A percentile compares a stretch with the other conserved stretches of the same genome.
Conservation (phyloP, 2,888 invertebrate genomes). For the Doris montereyensis region DNA sequence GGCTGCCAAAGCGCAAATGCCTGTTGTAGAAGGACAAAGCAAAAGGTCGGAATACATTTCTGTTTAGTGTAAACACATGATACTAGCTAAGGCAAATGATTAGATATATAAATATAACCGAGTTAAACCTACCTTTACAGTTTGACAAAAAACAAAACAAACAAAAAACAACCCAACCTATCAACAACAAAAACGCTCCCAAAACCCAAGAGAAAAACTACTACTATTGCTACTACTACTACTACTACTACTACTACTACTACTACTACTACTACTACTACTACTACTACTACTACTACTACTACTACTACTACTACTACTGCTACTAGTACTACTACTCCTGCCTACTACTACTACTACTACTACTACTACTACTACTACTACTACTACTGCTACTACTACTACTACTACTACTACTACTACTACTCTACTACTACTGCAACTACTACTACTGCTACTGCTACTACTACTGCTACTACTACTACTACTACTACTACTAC, state of each 20-base stretch:
- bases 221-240: conserved; percentile 25
- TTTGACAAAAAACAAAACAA: no score
- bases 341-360: conserved; percentile 26
- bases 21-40: conserved; percentile 54
- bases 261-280: conserved; percentile 27
- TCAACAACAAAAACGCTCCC: no score
- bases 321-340: no score
- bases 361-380: conserved; percentile 25
- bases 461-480: not conserved
- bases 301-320: conserved; percentile 31
- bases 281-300: conserved; percentile 31
- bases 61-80: no score
- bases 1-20: conserved; percentile 56
- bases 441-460: not conserved
- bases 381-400: not conserved
- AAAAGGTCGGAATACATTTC: no score
- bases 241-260: conserved; percentile 25
- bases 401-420: conserved; percentile 7
- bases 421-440: no score
- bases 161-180: no score
- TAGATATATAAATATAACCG: no score
- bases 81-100: no score
- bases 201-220: no score
- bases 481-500: not conserved
- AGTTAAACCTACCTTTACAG: no score